Evolutionary conservation across 2,797 vertebrate species (phyloP), one percentile per base, ranked within the genome.

Genomic region (Phrynocephalus guinanensis): DNA sequence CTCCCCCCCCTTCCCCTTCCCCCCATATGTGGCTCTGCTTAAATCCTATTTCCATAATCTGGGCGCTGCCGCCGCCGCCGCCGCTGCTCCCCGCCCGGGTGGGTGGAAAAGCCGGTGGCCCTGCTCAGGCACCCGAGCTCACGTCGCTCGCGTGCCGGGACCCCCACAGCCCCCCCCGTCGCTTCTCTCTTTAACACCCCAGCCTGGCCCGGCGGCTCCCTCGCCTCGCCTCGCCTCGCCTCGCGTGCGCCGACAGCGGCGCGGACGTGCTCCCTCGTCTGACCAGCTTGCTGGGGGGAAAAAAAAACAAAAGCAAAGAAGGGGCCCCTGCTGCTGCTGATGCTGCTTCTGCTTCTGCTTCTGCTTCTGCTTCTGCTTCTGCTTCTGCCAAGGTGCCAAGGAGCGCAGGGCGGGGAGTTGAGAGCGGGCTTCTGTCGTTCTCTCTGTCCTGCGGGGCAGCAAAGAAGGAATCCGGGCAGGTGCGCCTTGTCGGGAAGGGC

Each of bases 141-240:
- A 1, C 95, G 94, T 91, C 92, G 95, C 96, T 97, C 97, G 94
- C 96, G 97, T 97, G 97, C 97, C 98, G 96, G 38, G 38, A 44
- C 38, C 5, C 38, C 96, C 96, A 97, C 96, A 91, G 93, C 94
- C 93, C 91, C 68, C n/a, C n/a, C n/a, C n/a, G n/a, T 22, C 22
- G 26, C 78, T 81, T 44, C 38, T 44, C 38, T 44, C 38, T 44
- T 44, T 3, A 44, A 44, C 38, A 44, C 38, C 38, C 38, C 38
- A 44, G 38, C 38, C 38, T 3, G 38, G 38, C 38, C 38, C 38
- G 5, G 5, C 26, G 38, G 1, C 30, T 33, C 11, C 33, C 3
- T 0, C 30, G 20, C 0, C 0, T 33, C 33, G 33, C 33, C 24
- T 11, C 20, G 22, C 38, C 11, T 10, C 9, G 1, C 13, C 85